Base-by-base conservation (phyloP, 2,113 vertebrate species). In the Empidonax traillii region DNA sequence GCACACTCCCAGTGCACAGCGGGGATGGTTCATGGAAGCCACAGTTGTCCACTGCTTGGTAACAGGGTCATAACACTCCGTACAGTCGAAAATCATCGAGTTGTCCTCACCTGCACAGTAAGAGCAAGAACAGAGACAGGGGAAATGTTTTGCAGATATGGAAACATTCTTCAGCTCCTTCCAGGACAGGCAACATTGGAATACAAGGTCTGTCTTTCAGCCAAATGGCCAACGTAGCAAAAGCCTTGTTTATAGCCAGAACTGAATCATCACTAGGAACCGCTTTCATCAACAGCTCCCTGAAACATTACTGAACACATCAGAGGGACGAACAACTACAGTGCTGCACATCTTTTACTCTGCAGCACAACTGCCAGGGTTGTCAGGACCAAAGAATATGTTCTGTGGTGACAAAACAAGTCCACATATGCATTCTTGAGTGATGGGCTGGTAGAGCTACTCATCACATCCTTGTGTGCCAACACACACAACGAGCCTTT, bases 21-120 rank as follows among this genome's bases (percentile, higher is more conserved):
- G 99, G 25, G 99, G 99, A 61, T 98, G 98, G 93, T 98, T 99
- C 96, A 99, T 98, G 24, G 99, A 99, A 27, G 99, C 98, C 77
- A 99, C 99, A 10, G 99, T 98, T 6, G 99, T 98, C 99, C 99
- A 99, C 91, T 99, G 99, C 91, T 99, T 99, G 35, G 98, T 99
- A 87, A 99, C 98, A 23, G 99, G 99, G 97, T 99, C 99, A 9
- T 99, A 99, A 90, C 99, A 98, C 95, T 99, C 99, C 2, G 99
- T 98, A 96, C 99, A 99, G 97, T 99, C 99, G 96, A 99, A 99
- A 93, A 99, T 99, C 99, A 99, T 99, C 0, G 99, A 99, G 91
- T 99, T 98, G 85, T 99, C 99, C 95, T 99, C 99, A 75, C 99
- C 99, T 99, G 85, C 19, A 28, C 52, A 93, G 15, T 55, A 91